Evolutionary conservation across 2,888 invertebrate species (phyloP).

Genomic region (Atherix ibis): DNA sequence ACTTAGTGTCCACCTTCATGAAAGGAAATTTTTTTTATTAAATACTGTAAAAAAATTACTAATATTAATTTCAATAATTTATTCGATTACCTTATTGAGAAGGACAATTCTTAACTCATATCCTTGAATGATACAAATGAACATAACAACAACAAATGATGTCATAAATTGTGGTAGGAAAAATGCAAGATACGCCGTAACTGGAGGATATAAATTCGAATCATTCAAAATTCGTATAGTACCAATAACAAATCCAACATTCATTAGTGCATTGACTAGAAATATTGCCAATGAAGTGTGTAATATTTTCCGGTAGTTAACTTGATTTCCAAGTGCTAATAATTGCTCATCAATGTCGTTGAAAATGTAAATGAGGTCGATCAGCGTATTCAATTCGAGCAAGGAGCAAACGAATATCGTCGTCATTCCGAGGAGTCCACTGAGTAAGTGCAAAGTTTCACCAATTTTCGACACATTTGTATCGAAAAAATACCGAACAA

Average conservation of each 20-base stretch:
- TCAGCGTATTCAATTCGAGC: constrained; percentile 19
- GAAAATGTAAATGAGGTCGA: constrained; percentile 22
- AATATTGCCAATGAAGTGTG: constrained; percentile 21
- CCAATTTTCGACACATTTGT: constrained; percentile 18
- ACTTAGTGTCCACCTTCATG: too few species aligned
- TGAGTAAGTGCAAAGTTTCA: constrained; percentile 19
- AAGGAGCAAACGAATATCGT: constrained; percentile 21
- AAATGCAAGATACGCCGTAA: constrained; percentile 15
- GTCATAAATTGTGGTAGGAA: constrained; percentile 22
- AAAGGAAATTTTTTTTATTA: too few species aligned
- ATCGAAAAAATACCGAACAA: constrained; percentile 18
- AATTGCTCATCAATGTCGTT: constrained; percentile 25
- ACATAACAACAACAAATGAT: constrained; percentile 17
- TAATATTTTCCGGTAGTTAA: constrained; percentile 23
- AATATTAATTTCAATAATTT: not conserved
- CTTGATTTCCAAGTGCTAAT: constrained; percentile 22
- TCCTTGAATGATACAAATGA: constrained; percentile 10
- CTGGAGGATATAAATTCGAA: constrained; percentile 8
- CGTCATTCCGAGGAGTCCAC: constrained; percentile 18
- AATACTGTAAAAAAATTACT: too few species aligned
- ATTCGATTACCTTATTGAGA: not conserved
- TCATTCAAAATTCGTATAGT: constrained; percentile 12
- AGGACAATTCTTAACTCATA: not conserved
- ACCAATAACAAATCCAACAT: constrained; percentile 20
- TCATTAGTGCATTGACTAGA: constrained; percentile 24